Percentiles rank a stretch among this genome's conserved stretches.
These are phyloP conservation scores for Lepidurus apus DNA, from an alignment of 1,140 invertebrate species.

Conservation along the genomic window DNA sequence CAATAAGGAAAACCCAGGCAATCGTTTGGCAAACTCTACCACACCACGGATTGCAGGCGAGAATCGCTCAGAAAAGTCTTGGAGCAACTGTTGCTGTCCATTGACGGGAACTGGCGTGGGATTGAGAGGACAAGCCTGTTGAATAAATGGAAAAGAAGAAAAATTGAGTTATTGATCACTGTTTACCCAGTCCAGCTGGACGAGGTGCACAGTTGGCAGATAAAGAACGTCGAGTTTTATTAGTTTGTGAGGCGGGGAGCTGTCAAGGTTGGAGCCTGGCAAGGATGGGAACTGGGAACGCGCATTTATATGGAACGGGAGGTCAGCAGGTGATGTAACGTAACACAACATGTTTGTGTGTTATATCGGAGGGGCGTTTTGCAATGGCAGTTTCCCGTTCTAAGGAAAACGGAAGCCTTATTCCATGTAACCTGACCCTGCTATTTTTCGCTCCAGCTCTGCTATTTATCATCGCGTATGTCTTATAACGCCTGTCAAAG, in stretches of 20 bases:
- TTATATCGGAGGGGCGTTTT: not conserved
- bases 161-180: slow-evolving; percentile 1
- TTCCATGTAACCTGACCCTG: too few species aligned
- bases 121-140: slow-evolving; percentile 89
- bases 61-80: slow-evolving; percentile 88
- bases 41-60: slow-evolving; percentile 93
- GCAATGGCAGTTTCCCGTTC: not conserved
- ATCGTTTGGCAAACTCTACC: slow-evolving; percentile 94
- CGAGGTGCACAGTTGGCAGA: not conserved
- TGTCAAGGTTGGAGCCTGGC: slow-evolving; percentile 4
- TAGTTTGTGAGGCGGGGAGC: slow-evolving; percentile 3
- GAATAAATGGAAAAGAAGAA: slow-evolving; percentile 45
- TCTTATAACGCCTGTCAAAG: too few species aligned
- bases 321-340: slow-evolving; percentile 13
- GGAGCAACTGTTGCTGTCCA: slow-evolving; percentile 68
- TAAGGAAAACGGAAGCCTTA: not conserved
- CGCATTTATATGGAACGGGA: not conserved
- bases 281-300: not conserved
- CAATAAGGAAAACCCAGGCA: slow-evolving; percentile 90
- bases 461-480: too few species aligned
- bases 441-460: too few species aligned
- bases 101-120: slow-evolving; percentile 77
- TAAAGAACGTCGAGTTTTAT: not conserved
- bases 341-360: not conserved
- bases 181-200: not conserved